Evolutionary conservation across 2,797 vertebrate species (phyloP), one percentile per base, ranked within the genome.

Genomic region (Lagodon rhomboides): DNA sequence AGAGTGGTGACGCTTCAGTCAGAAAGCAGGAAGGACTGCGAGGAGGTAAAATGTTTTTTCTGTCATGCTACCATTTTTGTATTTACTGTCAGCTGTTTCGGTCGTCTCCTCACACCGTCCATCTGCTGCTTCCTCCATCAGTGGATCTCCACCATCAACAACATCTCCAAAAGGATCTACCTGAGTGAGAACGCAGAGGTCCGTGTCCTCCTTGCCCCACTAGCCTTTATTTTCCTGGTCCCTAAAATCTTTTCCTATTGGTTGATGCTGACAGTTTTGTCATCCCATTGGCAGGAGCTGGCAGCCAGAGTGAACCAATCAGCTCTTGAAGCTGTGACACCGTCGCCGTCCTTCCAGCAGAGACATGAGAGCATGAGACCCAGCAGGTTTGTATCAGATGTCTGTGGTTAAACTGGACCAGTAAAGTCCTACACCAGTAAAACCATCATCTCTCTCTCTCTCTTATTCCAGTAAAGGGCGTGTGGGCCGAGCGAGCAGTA

Each of bases 91-190:
- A 4, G 46, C 38, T 8, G 18, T 12, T n/a, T 59, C 23, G 25
- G 9, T 23, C 64, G 0, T 58, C 22, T 55, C 38, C 50, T 82
- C 20, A 79, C 7, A 0, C 15, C 2, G 3, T 60, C 15, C 80
- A 30, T 77, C 44, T 85, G 50, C 43, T 59, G 41, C 46, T 80
- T 71, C 67, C 22, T 87, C 80, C 64, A 3, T 34, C 81, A 99
- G 98, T 99, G 98, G 98, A 98, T 99, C 90, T 94, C 97, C 79
- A 98, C 98, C 86, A 98, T 99, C 95, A 99, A 99, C 93, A 99
- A 99, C 93, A 98, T 99, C 91, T 99, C 98, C 66, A 98, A 97
- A 91, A 96, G 97, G 92, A 99, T 99, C 87, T 99, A 99, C 86
- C 94, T 99, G 73, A 99, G 97, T 69, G 98, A 99, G 93, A 99